Percentiles rank a stretch among this genome's conserved stretches.
phyloP scores from a whole-genome alignment of 2,888 invertebrate genomes.

The Amphipyra tragopoginis region DNA sequence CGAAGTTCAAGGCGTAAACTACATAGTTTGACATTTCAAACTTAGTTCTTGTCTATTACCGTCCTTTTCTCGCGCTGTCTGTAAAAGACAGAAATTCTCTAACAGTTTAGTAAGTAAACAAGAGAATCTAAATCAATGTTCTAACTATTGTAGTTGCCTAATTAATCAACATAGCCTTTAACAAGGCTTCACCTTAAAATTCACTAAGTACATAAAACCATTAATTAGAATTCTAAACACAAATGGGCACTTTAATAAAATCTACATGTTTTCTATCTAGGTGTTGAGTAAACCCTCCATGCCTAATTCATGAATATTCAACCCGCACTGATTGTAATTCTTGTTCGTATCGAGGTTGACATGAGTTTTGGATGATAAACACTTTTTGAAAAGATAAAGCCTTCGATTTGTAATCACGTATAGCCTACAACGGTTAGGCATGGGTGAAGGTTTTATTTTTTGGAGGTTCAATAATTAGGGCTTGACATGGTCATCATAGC shows the following conservation, averaged over 20 bases:
- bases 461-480: background rate
- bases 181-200: background rate
- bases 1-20: no score
- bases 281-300: conserved; percentile 31
- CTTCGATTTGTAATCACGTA: conserved; percentile 54
- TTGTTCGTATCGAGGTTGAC: conserved; percentile 63
- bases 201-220: no score
- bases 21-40: no score
- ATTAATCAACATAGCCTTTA: no score
- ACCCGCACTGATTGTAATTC: conserved; percentile 61
- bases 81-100: no score
- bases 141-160: no score
- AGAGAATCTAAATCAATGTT: no score
- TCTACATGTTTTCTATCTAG: conserved; percentile 30
- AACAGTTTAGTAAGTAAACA: no score
- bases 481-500: background rate
- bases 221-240: no score
- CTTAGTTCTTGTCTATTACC: no score
- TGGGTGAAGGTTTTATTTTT: conserved; percentile 26
- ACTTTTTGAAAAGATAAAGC: conserved; percentile 40
- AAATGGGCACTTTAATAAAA: conserved; percentile 4
- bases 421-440: conserved; percentile 4
- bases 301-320: conserved; percentile 63
- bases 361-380: conserved; percentile 58
- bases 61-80: no score